Evolutionary conservation across 92 coral and sea anemone species (phyloP), one percentile per base, ranked within the genome.

Genomic region (Siderastrea radians): DNA sequence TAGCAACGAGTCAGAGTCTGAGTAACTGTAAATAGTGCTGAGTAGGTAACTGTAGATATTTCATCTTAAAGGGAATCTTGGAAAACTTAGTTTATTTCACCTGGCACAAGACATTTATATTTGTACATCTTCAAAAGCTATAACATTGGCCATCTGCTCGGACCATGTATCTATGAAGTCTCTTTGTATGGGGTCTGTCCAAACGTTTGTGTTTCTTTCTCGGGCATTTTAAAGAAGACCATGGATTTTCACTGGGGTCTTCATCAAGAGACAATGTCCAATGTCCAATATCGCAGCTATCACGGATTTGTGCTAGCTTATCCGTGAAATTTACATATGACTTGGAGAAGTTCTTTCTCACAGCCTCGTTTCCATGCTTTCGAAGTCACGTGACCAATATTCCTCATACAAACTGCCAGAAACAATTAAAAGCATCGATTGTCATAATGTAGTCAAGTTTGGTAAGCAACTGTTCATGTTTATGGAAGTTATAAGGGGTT

Each of bases 401-500:
- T 59, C 16, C 8, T 59, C 13, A 59, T 1, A 13, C 16, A 59
- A 59, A 59, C 13, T 13, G 14, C 13, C 63, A 2, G 13, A 59
- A 59, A 59, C 63, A 59, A 59, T 48, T 48, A 73, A 7, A 2
- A 55, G 78, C 78, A 73, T 2, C 78, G 52, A 48, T 73, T 7
- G 52, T 73, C 26, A 73, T 73, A 73, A n/a, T 73, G 57, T 73
- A 48, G 78, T 55, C 78, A 73, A 46, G 58, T 74, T 74, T 74
- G 5, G 10, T 48, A 57, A 14, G 5, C 58, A 48, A 74, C 78
- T 4, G 58, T 74, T 48, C 15, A 74, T 46, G 57, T 17, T 19
- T 74, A 74, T 74, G 78, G 14, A 48, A 74, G 58, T 46, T 4
- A 74, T 74, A 74, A 51, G 43, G 78, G 7, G 58, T 74, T 44